Conservation (phyloP, 2,113 vertebrate genomes). For the Alouatta palliata region DNA sequence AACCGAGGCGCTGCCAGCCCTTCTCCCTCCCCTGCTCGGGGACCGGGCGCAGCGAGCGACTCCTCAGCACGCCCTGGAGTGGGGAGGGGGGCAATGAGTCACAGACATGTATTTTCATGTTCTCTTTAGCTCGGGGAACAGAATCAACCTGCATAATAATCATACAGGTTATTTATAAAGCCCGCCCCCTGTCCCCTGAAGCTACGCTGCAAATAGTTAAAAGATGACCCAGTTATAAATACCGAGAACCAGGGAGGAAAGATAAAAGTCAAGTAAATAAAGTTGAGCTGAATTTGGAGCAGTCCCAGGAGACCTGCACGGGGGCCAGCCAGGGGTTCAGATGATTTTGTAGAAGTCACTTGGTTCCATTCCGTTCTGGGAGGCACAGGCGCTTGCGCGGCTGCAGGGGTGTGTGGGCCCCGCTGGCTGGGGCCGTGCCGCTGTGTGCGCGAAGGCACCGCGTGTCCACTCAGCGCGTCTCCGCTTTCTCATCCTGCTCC, state of each 20-base stretch:
- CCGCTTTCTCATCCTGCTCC: neutral
- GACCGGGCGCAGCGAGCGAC: neutral
- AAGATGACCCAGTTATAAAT: constrained; percentile 72
- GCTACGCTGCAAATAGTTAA: constrained; percentile 50
- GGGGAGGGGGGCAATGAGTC: constrained; percentile 46
- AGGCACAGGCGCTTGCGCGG: rapidly evolving
- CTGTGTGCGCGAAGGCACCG: rapidly evolving
- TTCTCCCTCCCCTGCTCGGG: rapidly evolving
- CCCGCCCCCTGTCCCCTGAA: constrained; percentile 61
- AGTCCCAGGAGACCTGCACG: neutral
- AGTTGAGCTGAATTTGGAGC: neutral
- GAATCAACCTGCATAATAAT: neutral
- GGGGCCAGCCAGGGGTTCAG: neutral
- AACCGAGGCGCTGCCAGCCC: rapidly evolving
- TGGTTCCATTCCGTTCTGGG: neutral
- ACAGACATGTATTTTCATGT: constrained; percentile 56
- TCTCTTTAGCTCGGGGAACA: neutral
- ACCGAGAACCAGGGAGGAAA: neutral
- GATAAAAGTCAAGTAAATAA: constrained; percentile 44
- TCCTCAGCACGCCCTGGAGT: neutral
- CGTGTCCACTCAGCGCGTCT: neutral
- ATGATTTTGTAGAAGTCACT: neutral
- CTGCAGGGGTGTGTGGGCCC: rapidly evolving
- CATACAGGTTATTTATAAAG: constrained; percentile 72
- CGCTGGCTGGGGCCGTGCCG: neutral